Base-by-base conservation (phyloP, 1,140 invertebrate species). In the Ladona fulva region DNA sequence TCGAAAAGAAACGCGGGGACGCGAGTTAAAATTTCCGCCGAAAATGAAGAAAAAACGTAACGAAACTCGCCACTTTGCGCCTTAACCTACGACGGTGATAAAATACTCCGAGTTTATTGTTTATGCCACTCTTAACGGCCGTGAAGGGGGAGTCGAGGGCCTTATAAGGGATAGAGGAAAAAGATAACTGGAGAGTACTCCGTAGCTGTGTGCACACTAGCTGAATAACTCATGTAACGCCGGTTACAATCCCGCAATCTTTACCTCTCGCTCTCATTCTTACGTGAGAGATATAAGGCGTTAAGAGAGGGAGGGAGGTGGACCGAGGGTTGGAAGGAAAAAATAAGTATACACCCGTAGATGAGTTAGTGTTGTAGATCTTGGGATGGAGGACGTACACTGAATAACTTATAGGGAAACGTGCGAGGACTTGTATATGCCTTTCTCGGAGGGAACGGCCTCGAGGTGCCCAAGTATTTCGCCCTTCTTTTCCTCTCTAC, bases 321-420 rank as follows among this genome's bases (percentile, higher is more conserved):
- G n/a, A n/a, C n/a, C n/a, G n/a, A n/a, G n/a, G n/a, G n/a, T n/a
- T n/a, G n/a, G n/a, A n/a, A n/a, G n/a, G 52, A 12, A 66, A 66
- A 66, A 66, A 66, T 66, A 66, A 16, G 52, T 66, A 22, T 66
- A 66, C 52, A 66, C 52, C n/a, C 52, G 52, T 66, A 66, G 52
- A 66, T 66, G 52, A 66, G 52, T 66, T 66, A 66, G 52, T 66
- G 52, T 66, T 66, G 52, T 66, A 22, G 52, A 66, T 66, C 52
- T 66, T 12, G 52, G n/a, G 52, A 12, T 66, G 3, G 52, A 66
- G 52, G 52, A 66, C 52, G 52, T 22, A 16, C n/a, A 66, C 52
- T 66, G 52, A 66, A 66, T 66, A 66, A 66, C 14, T 66, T 66
- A 66, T 66, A 3, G 52, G 52, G 52, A 66, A 66, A 66, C 52